Evolutionary conservation across 2,113 vertebrate species (phyloP), one percentile per base, ranked within the genome.

Genomic region (Talpa occidentalis): DNA sequence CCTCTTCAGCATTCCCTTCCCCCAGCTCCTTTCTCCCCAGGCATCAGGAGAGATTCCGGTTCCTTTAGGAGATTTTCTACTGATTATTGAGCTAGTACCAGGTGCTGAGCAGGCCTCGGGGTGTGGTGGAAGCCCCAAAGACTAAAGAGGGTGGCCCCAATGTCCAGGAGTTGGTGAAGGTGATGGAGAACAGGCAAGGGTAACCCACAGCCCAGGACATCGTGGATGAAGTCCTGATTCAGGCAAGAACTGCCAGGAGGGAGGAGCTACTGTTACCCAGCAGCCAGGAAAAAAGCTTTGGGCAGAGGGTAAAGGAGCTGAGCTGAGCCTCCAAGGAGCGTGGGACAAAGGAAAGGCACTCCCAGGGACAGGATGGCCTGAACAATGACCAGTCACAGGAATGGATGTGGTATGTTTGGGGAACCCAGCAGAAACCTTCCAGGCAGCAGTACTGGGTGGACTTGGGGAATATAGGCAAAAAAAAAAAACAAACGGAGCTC

Each of bases 1-100:
- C 0, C 10, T 47, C 9, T 49, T 30, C 62, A 5, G 5, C 1
- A 1, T 1, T 40, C 54, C 32, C 19, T 49, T 64, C 30, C 32
- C n/a, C 22, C 73, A 22, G 30, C 5, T 62, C 67, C 15, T 76
- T 60, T 37, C 74, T 24, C 52, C 35, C 28, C 32, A 11, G 5
- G 67, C 62, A n/a, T 24, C 49, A 11, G 69, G 21, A 73, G 26
- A 78, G 56, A 44, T 24, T 22, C 40, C 37, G 21, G 26, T 40
- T 11, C 7, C 73, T 56, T 37, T n/a, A 6, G 67, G 42, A 90
- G 32, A n/a, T 3, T 37, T 5, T 49, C 12, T 22, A 56, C 54
- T 56, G 19, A 22, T 56, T 22, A 79, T 28, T 1, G 40, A 72
- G 66, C 22, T 30, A 62, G 26, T 69, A 59, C 21, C 40, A 49